These are phyloP conservation scores for Ypsolopha sequella DNA, from an alignment of 2,888 invertebrate species.

Conservation along the genomic window DNA sequence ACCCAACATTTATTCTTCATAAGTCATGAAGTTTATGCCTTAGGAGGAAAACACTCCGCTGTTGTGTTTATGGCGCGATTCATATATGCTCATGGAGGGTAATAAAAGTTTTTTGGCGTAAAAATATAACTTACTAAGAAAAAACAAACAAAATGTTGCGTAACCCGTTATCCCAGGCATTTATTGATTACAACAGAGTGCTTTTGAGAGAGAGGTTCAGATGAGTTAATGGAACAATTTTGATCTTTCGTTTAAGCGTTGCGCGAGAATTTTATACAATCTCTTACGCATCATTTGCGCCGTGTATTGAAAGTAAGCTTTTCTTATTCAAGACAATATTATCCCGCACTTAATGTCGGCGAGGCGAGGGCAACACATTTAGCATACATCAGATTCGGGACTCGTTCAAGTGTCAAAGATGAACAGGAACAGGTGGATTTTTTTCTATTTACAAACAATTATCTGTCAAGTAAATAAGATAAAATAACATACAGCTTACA, in stretches of 20 bases:
- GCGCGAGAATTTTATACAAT: conserved; percentile 7
- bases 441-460: too few relatives aligned
- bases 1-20: neutral
- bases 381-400: too few relatives aligned
- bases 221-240: conserved; percentile 4
- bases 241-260: conserved; percentile 7
- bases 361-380: too few relatives aligned
- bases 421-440: too few relatives aligned
- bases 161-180: too few relatives aligned
- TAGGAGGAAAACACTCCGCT: neutral
- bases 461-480: too few relatives aligned
- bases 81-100: neutral
- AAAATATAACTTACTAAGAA: too few relatives aligned
- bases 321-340: neutral
- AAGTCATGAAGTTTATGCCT: neutral
- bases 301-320: conserved; percentile 9
- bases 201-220: neutral
- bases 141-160: too few relatives aligned
- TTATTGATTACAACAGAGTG: too few relatives aligned
- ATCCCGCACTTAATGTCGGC: too few relatives aligned
- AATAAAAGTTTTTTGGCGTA: neutral
- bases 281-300: conserved; percentile 14
- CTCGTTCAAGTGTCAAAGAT: too few relatives aligned
- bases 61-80: neutral
- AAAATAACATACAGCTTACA: too few relatives aligned